Evolutionary conservation across 2,113 vertebrate genomes (phyloP), one percentile per base, ranked within the genome.

Genomic region (Syngnathus floridae): DNA sequence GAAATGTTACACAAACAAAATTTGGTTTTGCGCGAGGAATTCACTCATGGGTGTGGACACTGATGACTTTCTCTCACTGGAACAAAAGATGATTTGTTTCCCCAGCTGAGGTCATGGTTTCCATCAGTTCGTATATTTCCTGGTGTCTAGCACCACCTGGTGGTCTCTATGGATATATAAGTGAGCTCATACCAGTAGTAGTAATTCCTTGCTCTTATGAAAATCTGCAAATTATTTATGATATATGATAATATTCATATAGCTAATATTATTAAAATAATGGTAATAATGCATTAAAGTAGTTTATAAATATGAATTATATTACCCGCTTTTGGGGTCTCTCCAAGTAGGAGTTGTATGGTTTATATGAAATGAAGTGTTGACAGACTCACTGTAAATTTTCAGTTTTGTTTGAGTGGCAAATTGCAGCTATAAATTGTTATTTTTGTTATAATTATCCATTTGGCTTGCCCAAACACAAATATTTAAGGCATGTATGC

Each of bases 111-210:
- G 41, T 64, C 54, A 69, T 40, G 31, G 22, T 68, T 63, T 68
- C 64, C 67, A 65, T 49, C 49, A 31, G 21, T 36, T 43, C 10
- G 46, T 59, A 63, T 7, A 83, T 85, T 66, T 64, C 12, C 43
- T 52, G 77, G 62, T 69, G 58, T 84, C 31, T 83, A 59, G 69
- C 77, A 22, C 89, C 88, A 83, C 77, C 90, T 91, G 63, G 77
- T 90, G 90, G 84, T 12, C 4, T 13, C 1, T 51, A 9, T 14
- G 11, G 57, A n/a, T 19, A 60, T 10, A 5, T 8, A 31, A n/a
- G 49, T 52, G 38, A 69, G 59, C 17, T 14, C 37, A 17, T 16
- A 26, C 0, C 22, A 19, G 16, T 19, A 35, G 7, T 37, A n/a
- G 14, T 14, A 55, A 17, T 37, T 21, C 19, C 48, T 9, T 58